A percentile compares a stretch with the other conserved stretches of the same genome.
Conservation (phyloP, 2,888 invertebrate species). For the Osmoderma eremita region DNA sequence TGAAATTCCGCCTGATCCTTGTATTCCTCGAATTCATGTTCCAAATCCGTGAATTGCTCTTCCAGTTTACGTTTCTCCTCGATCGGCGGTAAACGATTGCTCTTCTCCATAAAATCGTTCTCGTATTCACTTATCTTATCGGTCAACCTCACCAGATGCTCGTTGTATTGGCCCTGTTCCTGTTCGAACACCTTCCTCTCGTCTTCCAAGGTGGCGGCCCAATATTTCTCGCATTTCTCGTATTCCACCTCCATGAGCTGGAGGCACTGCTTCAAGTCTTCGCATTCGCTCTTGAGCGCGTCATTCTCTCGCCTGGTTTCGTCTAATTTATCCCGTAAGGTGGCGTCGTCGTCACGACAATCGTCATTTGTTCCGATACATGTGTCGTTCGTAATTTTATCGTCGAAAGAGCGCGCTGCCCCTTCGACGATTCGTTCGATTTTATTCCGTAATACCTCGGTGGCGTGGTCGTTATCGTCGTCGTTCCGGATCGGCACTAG, state of each 20-base stretch:
- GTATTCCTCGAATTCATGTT: slow-evolving; percentile 74
- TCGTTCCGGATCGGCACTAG: slow-evolving; percentile 49
- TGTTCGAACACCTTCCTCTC: slow-evolving; percentile 80
- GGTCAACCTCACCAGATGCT: slow-evolving; percentile 78
- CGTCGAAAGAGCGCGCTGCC: slow-evolving; percentile 1
- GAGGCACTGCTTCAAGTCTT: slow-evolving; percentile 77
- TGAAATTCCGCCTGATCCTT: slow-evolving; percentile 66
- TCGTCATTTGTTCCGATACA: slow-evolving; percentile 53
- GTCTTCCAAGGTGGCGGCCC: slow-evolving; percentile 81
- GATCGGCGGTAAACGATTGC: slow-evolving; percentile 75
- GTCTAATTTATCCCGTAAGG: slow-evolving; percentile 52
- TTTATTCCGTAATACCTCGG: slow-evolving; percentile 33
- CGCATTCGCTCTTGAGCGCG: slow-evolving; percentile 65
- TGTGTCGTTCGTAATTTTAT: slow-evolving; percentile 39
- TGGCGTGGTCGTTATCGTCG: too few relatives aligned
- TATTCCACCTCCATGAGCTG: slow-evolving; percentile 81
- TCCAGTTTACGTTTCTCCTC: slow-evolving; percentile 79
- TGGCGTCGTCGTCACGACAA: slow-evolving; percentile 31
- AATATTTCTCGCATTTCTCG: slow-evolving; percentile 88
- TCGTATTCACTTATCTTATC: slow-evolving; percentile 83
- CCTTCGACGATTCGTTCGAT: slow-evolving; percentile 41
- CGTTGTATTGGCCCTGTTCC: slow-evolving; percentile 80
- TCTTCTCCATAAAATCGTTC: slow-evolving; percentile 72
- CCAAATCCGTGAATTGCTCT: slow-evolving; percentile 76
- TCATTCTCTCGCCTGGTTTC: slow-evolving; percentile 62